Evolutionary conservation across 2,888 invertebrate genomes (phyloP), one percentile per base, ranked within the genome.

Genomic region (Anaspis maculata): DNA sequence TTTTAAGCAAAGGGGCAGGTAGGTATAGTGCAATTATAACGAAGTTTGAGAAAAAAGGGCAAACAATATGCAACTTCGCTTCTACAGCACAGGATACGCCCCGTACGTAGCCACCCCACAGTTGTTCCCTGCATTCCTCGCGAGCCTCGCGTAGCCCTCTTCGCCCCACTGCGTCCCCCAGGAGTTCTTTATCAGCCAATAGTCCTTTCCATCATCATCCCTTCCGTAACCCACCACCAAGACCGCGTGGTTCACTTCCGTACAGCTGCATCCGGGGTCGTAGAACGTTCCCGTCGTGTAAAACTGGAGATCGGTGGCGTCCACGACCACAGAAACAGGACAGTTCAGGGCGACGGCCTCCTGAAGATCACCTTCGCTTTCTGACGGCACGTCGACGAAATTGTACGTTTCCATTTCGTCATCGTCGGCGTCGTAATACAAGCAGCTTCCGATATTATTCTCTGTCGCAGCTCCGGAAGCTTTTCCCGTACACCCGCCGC

Each of bases 311-410:
- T 66, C 64, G 2, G 9, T 11, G 37, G 90, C 90, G 69, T 92
- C 89, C 56, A 91, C 87, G 52, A 87, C 89, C 29, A 89, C 81
- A 11, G 87, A 75, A 23, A 90, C 71, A 7, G 91, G 91, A 1
- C 91, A 91, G 42, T 82, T 64, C 1, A 82, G 81, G 34, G 87
- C 88, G 31, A 88, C 75, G 9, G 88, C 90, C 42, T 71, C 64
- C 66, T 73, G 71, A 53, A 91, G 69, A 56, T 76, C 75, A 5
- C 71, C 55, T 64, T 92, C 91, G 57, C 76, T 71, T 2, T 82
- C 83, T 24, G 66, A 46, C 2, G 78, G 74, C 35, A 90, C 67
- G 59, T 85, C 83, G 38, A 75, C 71, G 58, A n/a, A n/a, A n/a
- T n/a, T n/a, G n/a, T n/a, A n/a, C n/a, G n/a, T n/a, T n/a, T n/a